phyloP scores from a whole-genome alignment of 1,140 invertebrate species.

The Drosophila pectinifera region DNA sequence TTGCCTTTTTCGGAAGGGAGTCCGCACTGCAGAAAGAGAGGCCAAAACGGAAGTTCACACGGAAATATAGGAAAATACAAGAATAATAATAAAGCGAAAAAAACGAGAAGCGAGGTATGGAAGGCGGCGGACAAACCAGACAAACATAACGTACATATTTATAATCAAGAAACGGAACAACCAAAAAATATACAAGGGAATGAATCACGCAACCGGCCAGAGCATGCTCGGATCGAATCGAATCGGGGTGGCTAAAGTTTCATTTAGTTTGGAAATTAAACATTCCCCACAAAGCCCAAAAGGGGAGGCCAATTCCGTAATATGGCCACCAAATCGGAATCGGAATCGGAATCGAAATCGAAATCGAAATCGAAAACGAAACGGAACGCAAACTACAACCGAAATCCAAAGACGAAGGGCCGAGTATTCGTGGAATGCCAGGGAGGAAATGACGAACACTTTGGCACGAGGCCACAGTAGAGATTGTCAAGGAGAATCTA shows the following conservation, averaged over 20 bases:
- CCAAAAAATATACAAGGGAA: slow-evolving; percentile 54
- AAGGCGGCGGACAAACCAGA: slow-evolving; percentile 34
- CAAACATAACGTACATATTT: slow-evolving; percentile 62
- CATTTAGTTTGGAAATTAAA: slow-evolving; percentile 37
- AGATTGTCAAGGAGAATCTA: slow-evolving; percentile 54
- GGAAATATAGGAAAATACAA: slow-evolving; percentile 77
- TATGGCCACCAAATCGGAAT: slow-evolving; percentile 37
- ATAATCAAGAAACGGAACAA: slow-evolving; percentile 53
- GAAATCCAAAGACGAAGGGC: slow-evolving; percentile 16
- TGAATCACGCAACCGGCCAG: slow-evolving; percentile 68
- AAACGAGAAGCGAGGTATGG: slow-evolving; percentile 41
- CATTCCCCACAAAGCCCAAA: slow-evolving; percentile 21
- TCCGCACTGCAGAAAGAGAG: not conserved
- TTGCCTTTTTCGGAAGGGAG: slow-evolving; percentile 63
- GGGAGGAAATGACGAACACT: slow-evolving; percentile 43
- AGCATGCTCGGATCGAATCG: slow-evolving; percentile 16
- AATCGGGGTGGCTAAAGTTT: slow-evolving; percentile 45
- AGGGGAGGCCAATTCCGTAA: slow-evolving; percentile 49
- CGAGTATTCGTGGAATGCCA: slow-evolving; percentile 48
- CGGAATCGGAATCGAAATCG: slow-evolving; percentile 7
- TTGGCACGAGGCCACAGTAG: slow-evolving; percentile 38
- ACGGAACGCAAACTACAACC: slow-evolving; percentile 21
- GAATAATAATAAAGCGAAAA: slow-evolving; percentile 58
- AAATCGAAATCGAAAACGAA: slow-evolving; percentile 1
- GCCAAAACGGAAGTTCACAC: slow-evolving; percentile 79